phyloP scores from a whole-genome alignment of 2,113 vertebrate genomes.

The Peromyscus californicus region DNA sequence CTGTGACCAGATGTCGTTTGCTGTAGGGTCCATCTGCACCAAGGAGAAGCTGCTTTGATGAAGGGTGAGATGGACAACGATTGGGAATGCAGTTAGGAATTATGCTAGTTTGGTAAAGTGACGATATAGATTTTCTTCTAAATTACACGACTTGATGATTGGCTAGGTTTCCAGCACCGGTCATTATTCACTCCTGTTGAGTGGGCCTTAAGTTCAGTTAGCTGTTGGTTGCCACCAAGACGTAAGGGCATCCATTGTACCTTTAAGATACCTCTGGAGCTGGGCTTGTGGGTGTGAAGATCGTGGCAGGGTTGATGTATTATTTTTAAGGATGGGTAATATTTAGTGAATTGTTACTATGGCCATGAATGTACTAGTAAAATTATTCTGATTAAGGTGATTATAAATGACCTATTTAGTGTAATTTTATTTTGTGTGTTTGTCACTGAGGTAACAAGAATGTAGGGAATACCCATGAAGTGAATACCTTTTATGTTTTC shows the following conservation, averaged over 20 bases:
- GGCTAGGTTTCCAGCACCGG: not conserved
- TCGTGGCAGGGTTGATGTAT: not conserved
- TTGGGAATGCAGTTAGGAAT: not conserved
- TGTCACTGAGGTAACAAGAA: not conserved
- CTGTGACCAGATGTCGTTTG: not conserved
- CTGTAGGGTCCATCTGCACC: not conserved
- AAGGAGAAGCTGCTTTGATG: not conserved
- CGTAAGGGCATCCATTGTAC: not conserved
- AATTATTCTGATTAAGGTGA: not conserved
- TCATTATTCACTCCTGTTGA: not conserved
- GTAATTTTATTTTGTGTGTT: not conserved
- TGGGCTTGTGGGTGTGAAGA: not conserved
- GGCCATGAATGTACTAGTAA: not conserved
- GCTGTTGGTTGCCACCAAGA: not conserved
- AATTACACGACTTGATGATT: not conserved
- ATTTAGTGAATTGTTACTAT: not conserved
- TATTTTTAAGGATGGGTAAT: slow-evolving; percentile 13
- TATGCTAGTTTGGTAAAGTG: not conserved
- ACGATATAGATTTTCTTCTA: not conserved
- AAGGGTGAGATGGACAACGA: not conserved
- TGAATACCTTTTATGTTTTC: not conserved
- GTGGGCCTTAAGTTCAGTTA: not conserved
- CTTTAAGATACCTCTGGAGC: not conserved
- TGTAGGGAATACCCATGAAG: not conserved
- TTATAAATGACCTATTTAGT: not conserved